A percentile compares a stretch with the other conserved stretches of the same genome.
Evolutionary conservation across 64 coral and sea anemone species (phyloP).

Genomic region (Astreopora myriophthalma): DNA sequence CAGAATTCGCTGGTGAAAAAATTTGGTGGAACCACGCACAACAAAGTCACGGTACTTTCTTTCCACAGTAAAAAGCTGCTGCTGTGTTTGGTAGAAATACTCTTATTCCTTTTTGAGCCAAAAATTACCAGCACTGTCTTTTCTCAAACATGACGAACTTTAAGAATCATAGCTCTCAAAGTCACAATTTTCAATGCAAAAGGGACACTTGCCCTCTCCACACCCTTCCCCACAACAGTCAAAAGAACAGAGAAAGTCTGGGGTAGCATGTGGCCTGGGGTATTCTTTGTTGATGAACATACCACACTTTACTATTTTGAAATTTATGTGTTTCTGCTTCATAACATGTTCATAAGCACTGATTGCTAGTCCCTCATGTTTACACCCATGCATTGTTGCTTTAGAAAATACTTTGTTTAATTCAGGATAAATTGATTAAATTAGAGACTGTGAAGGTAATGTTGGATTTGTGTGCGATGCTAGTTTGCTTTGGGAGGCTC

Average conservation of each 20-base stretch:
- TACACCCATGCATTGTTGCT: slow-evolving; percentile 10
- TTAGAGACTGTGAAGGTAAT: slow-evolving; percentile 53
- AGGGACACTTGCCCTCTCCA: slow-evolving; percentile 45
- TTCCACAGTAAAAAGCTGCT: not conserved
- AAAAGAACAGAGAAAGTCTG: slow-evolving; percentile 38
- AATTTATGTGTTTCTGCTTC: slow-evolving; percentile 49
- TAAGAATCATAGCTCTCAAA: slow-evolving; percentile 29
- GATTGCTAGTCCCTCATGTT: slow-evolving; percentile 44
- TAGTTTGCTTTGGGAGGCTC: slow-evolving; percentile 44
- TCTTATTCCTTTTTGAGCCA: not conserved
- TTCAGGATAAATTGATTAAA: slow-evolving; percentile 41
- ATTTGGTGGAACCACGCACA: not conserved
- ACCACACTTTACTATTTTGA: slow-evolving; percentile 36
- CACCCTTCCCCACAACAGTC: slow-evolving; percentile 55
- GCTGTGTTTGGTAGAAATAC: slow-evolving; percentile 29
- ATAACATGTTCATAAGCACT: slow-evolving; percentile 37
- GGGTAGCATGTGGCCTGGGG: slow-evolving; percentile 58
- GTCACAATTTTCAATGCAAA: not conserved
- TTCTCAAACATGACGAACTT: not conserved
- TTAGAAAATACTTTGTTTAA: slow-evolving; percentile 11
- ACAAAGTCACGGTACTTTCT: slow-evolving; percentile 7
- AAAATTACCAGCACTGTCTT: not conserved
- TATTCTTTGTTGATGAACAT: slow-evolving; percentile 24
- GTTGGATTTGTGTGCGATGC: slow-evolving; percentile 8
- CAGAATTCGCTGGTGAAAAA: not conserved